Base-by-base conservation (phyloP, 2,888 invertebrate genomes). In the Chesias legatella region DNA sequence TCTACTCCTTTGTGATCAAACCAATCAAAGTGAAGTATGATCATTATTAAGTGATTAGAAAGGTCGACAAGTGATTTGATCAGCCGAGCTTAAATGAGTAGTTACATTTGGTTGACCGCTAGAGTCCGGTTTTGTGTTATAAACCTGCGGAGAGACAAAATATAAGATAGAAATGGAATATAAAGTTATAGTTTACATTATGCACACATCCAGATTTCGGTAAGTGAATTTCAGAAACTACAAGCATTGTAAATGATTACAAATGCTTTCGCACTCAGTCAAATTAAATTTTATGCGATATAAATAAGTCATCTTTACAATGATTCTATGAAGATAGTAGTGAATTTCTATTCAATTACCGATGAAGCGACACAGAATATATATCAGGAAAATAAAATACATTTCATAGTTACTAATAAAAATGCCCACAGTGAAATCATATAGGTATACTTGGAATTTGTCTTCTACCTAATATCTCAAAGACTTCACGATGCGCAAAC, bases 51-150 rank as follows among this genome's bases (percentile, higher is more conserved):
- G 82, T 85, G 83, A 83, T 69, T 63, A 74, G 70, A 78, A 71
- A 63, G 67, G 73, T 76, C 71, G 39, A 49, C 70, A 79, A 79
- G 84, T 86, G 85, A 85, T 75, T 79, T 66, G 76, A 77, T 75
- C 77, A 83, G 86, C 82, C 70, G 84, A 84, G 78, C 81, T 81
- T 76, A 48, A 71, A 71, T 78, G 67, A 79, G 81, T 89, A 88
- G 81, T 89, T 89, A 89, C 88, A 84, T 88, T 88, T 83, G 76
- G 81, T 84, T 89, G 86, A 81, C 86, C 88, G 83, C 79, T 88
- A 82, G 88, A 79, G 72, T 89, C 89, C 88, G 88, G 76, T 86
- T 89, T 88, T 82, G 86, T 83, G 82, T 88, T 88, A 89, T 88
- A 89, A 83, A 89, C 89, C 89, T 89, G 89, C 77, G 85, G 80